These are phyloP conservation scores for Apeltes quadracus DNA, from an alignment of 2,113 vertebrate genomes.

Conservation along the genomic window DNA sequence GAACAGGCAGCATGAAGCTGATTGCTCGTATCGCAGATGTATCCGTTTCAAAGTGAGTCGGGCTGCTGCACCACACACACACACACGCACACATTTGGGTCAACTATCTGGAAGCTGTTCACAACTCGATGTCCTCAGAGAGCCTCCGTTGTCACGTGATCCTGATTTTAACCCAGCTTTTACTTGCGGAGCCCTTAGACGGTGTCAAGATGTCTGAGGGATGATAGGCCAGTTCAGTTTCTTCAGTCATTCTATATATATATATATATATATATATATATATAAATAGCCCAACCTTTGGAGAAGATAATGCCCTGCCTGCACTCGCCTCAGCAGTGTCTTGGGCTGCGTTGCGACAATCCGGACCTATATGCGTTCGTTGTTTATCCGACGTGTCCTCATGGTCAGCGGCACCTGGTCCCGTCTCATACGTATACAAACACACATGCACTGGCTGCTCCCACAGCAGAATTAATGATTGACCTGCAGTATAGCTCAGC, in stretches of 20 bases:
- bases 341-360: neutral
- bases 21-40: neutral
- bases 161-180: conserved; percentile 61
- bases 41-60: conserved; percentile 37
- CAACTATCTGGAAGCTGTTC: conserved; percentile 68
- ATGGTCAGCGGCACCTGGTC: conserved; percentile 52
- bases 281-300: conserved; percentile 52
- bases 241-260: conserved; percentile 19
- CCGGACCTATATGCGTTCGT: neutral
- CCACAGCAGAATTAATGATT: conserved; percentile 65
- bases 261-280: conserved; percentile 28
- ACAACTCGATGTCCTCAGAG: conserved; percentile 58
- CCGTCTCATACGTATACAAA: conserved; percentile 59
- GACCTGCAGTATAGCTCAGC: conserved; percentile 25
- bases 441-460: conserved; percentile 24
- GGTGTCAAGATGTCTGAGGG: conserved; percentile 14
- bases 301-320: conserved; percentile 37
- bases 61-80: conserved; percentile 3
- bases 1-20: neutral
- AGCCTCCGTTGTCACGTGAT: conserved; percentile 53
- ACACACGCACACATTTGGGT: conserved; percentile 60
- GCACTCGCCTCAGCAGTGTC: conserved; percentile 11
- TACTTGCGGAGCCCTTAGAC: conserved; percentile 7
- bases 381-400: conserved; percentile 31
- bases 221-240: conserved; percentile 16